Percentiles rank a stretch among this genome's conserved stretches.
Conservation (phyloP, 2,888 invertebrate genomes). For the Plagodis pulveraria region DNA sequence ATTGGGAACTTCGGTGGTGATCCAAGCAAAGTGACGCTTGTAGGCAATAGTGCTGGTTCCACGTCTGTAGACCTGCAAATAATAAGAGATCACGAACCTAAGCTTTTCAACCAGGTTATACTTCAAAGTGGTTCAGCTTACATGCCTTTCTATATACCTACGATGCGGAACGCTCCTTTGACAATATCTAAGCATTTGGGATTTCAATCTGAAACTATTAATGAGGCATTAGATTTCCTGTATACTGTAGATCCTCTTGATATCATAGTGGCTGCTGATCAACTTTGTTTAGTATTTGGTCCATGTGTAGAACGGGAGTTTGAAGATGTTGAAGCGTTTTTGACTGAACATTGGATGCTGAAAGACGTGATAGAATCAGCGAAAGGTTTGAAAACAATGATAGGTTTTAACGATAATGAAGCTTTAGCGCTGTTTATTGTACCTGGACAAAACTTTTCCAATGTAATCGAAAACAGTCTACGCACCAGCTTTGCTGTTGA, state of each 20-base stretch:
- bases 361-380: constrained; percentile 33
- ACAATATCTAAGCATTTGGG: constrained; percentile 47
- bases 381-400: constrained; percentile 40
- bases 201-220: constrained; percentile 34
- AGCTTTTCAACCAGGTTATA: constrained; percentile 46
- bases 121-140: constrained; percentile 50
- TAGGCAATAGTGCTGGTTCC: constrained; percentile 60
- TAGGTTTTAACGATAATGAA: constrained; percentile 48
- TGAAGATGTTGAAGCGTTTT: constrained; percentile 44
- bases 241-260: constrained; percentile 34
- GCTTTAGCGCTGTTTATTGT: constrained; percentile 4
- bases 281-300: constrained; percentile 34
- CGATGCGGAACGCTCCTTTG: constrained; percentile 41
- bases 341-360: constrained; percentile 41
- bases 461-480: constrained; percentile 30
- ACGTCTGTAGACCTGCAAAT: constrained; percentile 51
- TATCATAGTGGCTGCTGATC: constrained; percentile 41
- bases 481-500: constrained; percentile 37
- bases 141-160: constrained; percentile 33
- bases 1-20: constrained; percentile 62
- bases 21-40: constrained; percentile 51
- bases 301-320: constrained; percentile 50
- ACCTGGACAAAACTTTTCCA: constrained; percentile 26
- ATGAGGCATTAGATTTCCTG: constrained; percentile 48
- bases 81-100: constrained; percentile 40